Base-by-base conservation (phyloP, 2,113 vertebrate genomes). In the Bolborhynchus lineola region DNA sequence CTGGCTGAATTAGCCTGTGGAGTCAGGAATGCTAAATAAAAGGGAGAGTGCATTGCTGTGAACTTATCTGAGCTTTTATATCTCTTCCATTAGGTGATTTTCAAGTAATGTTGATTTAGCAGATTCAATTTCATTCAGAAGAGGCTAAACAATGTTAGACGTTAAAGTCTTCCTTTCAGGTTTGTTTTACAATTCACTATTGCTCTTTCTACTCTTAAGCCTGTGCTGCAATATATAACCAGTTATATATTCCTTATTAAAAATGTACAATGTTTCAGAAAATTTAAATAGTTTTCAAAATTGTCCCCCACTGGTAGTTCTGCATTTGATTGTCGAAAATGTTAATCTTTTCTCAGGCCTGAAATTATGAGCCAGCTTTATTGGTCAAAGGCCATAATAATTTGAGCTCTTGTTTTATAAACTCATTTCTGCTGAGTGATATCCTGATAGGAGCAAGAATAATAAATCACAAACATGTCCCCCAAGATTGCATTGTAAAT, bases 401-500 rank as follows among this genome's bases (percentile, higher is more conserved):
- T 99, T 99, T 98, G 98, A 99, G 98, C 98, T 99, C 98, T 99
- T 99, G 99, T 98, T 99, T 99, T 98, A 99, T 98, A 98, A 99
- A 99, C 98, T 98, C 97, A 99, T 99, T 99, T 99, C 98, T 98
- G 98, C 98, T 97, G 96, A 98, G 98, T 98, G 98, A 99, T 98
- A 98, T 98, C 98, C 98, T 98, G 98, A 99, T 98, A 98, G 98
- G 98, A 98, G 98, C 98, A 98, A 98, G 98, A 99, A 99, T 99
- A 99, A 99, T 99, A 99, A 99, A 99, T 99, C 99, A 99, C 98
- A 99, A 98, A 98, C 98, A 98, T 98, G 98, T 99, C 98, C 98
- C 98, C 97, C 97, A 98, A 99, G 99, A 99, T 99, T 99, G 98
- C 98, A 98, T 98, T 99, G 98, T 99, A 99, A 99, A 99, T 99